These are phyloP conservation scores for Morpho deidamia DNA, from an alignment of 2,888 invertebrate genomes.

Conservation along the genomic window DNA sequence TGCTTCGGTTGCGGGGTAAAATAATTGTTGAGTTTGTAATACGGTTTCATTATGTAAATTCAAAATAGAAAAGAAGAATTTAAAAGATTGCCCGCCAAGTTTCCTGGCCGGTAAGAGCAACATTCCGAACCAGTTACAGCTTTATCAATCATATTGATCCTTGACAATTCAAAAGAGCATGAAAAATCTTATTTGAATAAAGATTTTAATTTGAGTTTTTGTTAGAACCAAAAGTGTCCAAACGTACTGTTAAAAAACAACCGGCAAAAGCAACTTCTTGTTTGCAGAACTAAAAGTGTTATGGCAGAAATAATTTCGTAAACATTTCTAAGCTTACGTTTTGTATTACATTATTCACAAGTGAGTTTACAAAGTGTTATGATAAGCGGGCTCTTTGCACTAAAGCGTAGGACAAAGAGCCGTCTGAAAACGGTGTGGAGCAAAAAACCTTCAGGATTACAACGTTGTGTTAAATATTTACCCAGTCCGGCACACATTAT, in stretches of 20 bases:
- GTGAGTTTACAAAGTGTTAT: constrained; percentile 11
- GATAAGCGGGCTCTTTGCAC: constrained; percentile 21
- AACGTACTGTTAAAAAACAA: too few relatives aligned
- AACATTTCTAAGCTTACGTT: background rate
- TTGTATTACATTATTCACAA: constrained; percentile 8
- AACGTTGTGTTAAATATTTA: constrained; percentile 62
- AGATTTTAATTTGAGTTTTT: too few relatives aligned
- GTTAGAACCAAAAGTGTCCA: too few relatives aligned
- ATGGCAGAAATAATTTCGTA: constrained; percentile 37
- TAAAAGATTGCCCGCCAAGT: too few relatives aligned
- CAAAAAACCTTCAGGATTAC: constrained; percentile 63
- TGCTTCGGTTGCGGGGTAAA: too few relatives aligned
- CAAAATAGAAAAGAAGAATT: too few relatives aligned
- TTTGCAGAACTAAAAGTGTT: constrained; percentile 36
- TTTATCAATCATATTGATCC: too few relatives aligned
- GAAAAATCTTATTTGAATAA: background rate
- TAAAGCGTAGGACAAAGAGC: constrained; percentile 52
- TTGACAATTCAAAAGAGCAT: background rate
- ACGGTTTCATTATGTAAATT: too few relatives aligned
- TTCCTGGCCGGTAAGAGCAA: too few relatives aligned
- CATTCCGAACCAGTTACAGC: too few relatives aligned
- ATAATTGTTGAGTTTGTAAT: too few relatives aligned
- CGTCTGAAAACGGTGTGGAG: constrained; percentile 21
- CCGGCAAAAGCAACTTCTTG: too few relatives aligned
- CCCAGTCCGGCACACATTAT: constrained; percentile 40